phyloP scores from a whole-genome alignment of 2,888 invertebrate species.

The Xiphydria camelus region DNA sequence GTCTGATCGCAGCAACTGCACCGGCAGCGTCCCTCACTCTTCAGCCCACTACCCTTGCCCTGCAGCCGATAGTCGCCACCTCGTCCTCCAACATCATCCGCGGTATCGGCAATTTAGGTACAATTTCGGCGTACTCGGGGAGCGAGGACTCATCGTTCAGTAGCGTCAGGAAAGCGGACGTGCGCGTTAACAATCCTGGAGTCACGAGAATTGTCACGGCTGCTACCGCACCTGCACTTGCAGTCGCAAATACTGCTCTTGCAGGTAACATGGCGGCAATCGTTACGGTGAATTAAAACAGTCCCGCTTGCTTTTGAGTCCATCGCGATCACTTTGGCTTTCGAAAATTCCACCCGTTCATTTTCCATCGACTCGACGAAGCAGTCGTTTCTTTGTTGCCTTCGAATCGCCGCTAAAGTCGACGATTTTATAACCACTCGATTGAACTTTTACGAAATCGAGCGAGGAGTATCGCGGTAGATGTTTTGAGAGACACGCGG shows the following conservation, averaged over 20 bases:
- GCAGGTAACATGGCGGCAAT: constrained; percentile 26
- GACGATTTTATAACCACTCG: too few species aligned
- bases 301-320: too few species aligned
- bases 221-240: constrained; percentile 25
- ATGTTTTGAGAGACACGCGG: too few species aligned
- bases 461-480: too few species aligned
- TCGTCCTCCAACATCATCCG: constrained; percentile 32
- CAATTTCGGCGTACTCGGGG: constrained; percentile 29
- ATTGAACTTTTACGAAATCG: too few species aligned
- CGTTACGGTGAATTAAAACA: too few species aligned
- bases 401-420: too few species aligned
- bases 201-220: constrained; percentile 27
- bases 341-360: too few species aligned
- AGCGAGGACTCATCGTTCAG: constrained; percentile 32
- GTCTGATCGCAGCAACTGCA: constrained; percentile 27
- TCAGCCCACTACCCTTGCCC: constrained; percentile 19
- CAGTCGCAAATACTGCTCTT: constrained; percentile 28
- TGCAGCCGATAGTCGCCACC: constrained; percentile 28
- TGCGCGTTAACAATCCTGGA: constrained; percentile 35
- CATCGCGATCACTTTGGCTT: not conserved
- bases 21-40: constrained; percentile 26
- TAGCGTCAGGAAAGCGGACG: constrained; percentile 35
- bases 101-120: constrained; percentile 36
- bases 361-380: too few species aligned
- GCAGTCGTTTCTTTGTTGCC: too few species aligned